phyloP scores from a whole-genome alignment of 2,797 vertebrate genomes.

The Sebastes cheni region DNA sequence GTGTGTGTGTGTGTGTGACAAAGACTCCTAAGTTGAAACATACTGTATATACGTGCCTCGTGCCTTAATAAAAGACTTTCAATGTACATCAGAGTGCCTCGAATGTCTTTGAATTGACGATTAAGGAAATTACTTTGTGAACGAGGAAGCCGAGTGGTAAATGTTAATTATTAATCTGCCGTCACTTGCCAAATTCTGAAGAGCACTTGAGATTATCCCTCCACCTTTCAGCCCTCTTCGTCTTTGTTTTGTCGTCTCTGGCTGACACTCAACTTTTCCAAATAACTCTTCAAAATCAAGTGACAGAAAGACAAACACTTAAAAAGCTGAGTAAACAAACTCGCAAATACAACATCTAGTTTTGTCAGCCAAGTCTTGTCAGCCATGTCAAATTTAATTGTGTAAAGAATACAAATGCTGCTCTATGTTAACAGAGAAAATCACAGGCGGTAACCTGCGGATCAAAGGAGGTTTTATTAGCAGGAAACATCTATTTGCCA shows the following conservation, averaged over 20 bases:
- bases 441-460: neutral
- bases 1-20: neutral
- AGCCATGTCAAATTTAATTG: neutral
- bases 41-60: no score
- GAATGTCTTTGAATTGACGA: neutral
- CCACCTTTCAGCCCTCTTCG: neutral
- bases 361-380: neutral
- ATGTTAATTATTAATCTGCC: conserved; percentile 4
- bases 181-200: neutral
- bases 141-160: neutral
- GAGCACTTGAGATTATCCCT: neutral
- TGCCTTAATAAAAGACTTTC: neutral
- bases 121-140: neutral
- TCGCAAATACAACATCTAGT: neutral
- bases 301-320: neutral
- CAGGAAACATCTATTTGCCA: neutral
- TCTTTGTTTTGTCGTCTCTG: neutral
- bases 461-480: neutral
- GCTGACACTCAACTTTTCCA: neutral
- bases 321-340: neutral
- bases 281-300: neutral
- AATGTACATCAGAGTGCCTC: neutral
- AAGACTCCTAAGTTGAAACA: neutral
- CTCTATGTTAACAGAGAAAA: neutral
- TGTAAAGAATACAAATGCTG: neutral